Percentiles rank a stretch among this genome's conserved stretches.
Evolutionary conservation across 2,888 invertebrate genomes (phyloP).

Genomic region (Cetonia aurata): DNA sequence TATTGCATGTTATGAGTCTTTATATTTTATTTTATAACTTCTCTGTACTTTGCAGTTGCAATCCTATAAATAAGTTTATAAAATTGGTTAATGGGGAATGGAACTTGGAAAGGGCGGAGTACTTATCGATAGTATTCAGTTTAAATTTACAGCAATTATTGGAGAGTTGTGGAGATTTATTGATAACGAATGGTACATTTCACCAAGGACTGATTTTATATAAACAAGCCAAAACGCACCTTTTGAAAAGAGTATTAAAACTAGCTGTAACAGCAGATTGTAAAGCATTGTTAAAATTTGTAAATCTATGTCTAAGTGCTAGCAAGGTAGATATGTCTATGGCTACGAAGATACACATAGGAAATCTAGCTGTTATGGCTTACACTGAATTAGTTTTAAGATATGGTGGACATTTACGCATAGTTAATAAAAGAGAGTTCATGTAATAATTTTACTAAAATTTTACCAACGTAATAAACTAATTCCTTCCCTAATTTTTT

Average conservation of each 20-base stretch:
- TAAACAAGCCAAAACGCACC: conserved; percentile 71
- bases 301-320: conserved; percentile 70
- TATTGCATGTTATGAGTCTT: too few species aligned
- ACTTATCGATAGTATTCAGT: conserved; percentile 71
- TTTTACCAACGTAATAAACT: neutral
- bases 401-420: conserved; percentile 61
- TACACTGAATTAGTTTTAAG: conserved; percentile 71
- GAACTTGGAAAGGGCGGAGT: conserved; percentile 71
- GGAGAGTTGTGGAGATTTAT: conserved; percentile 85
- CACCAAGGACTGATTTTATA: conserved; percentile 85
- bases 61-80: conserved; percentile 70
- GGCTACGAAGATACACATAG: conserved; percentile 74
- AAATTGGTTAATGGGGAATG: conserved; percentile 70
- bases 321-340: conserved; percentile 71
- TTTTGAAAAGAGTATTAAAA: conserved; percentile 73
- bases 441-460: conserved; percentile 61
- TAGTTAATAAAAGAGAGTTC: conserved; percentile 67
- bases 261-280: conserved; percentile 75
- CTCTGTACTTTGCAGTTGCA: conserved; percentile 56
- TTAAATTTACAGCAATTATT: conserved; percentile 77
- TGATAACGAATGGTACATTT: conserved; percentile 80
- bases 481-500: conserved; percentile 48
- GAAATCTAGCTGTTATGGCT: conserved; percentile 76
- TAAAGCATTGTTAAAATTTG: conserved; percentile 72
- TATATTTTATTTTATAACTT: conserved; percentile 38